A percentile compares a stretch with the other conserved stretches of the same genome.
phyloP scores from a whole-genome alignment of 2,888 invertebrate genomes.

The Panzeria rudis region DNA sequence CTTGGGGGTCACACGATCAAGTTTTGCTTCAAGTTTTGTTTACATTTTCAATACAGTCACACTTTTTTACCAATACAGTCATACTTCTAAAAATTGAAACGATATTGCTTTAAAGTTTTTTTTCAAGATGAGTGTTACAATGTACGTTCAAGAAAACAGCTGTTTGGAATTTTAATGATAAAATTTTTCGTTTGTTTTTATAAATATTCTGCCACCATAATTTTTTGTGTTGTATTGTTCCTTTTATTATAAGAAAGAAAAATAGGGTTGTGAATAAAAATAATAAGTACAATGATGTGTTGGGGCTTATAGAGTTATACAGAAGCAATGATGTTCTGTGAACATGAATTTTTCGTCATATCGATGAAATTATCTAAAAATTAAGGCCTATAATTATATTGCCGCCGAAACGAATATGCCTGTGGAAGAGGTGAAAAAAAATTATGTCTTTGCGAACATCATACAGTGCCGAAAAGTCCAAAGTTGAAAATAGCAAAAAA shows the following conservation, averaged over 20 bases:
- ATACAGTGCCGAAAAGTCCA: neutral
- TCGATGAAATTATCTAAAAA: neutral
- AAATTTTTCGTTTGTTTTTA: neutral
- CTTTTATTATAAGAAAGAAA: too few relatives aligned
- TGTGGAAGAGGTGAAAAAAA: conserved; percentile 8
- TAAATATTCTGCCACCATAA: neutral
- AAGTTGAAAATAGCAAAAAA: conserved; percentile 11
- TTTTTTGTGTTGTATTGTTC: too few relatives aligned
- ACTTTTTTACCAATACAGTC: too few relatives aligned
- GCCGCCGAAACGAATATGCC: neutral
- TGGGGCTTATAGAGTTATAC: neutral
- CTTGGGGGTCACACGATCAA: too few relatives aligned
- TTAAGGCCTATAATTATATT: neutral
- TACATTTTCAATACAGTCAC: too few relatives aligned
- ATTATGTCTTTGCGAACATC: neutral
- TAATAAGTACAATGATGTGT: conserved; percentile 9
- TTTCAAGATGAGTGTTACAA: too few relatives aligned
- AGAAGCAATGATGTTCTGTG: conserved; percentile 4
- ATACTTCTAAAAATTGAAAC: too few relatives aligned
- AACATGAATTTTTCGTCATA: neutral
- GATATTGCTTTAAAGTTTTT: too few relatives aligned
- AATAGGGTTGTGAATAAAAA: neutral
- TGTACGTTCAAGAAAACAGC: too few relatives aligned
- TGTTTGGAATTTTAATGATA: too few relatives aligned
- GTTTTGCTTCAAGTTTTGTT: too few relatives aligned